Percentiles rank a stretch among this genome's conserved stretches.
Conservation (phyloP, 2,797 vertebrate genomes). For the Sciurus carolinensis region DNA sequence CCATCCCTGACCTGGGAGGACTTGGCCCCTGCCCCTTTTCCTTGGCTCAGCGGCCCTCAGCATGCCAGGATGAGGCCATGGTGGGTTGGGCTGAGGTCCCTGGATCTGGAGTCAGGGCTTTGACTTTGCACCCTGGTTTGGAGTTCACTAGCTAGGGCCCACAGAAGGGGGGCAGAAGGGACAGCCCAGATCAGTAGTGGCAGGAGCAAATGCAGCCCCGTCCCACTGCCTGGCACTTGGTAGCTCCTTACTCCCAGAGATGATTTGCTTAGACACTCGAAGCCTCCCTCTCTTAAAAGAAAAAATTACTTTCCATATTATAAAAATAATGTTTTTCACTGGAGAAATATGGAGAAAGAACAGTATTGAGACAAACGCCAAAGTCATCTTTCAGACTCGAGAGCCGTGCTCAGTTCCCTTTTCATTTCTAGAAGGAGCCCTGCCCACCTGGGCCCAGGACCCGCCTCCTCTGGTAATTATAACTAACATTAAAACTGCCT, state of each 20-base stretch:
- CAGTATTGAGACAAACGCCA: neutral
- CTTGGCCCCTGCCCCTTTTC: neutral
- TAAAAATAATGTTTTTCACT: neutral
- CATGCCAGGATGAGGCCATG: neutral
- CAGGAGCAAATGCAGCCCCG: neutral
- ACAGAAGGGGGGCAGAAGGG: neutral
- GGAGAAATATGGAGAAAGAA: constrained; percentile 10
- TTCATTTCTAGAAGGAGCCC: neutral
- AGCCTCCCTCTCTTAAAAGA: neutral
- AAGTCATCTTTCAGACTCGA: neutral
- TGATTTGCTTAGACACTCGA: neutral
- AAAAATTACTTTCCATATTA: neutral
- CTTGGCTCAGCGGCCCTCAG: neutral
- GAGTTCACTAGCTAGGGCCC: neutral
- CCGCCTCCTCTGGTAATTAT: constrained; percentile 77
- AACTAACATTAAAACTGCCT: constrained; percentile 84
- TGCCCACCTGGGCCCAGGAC: neutral
- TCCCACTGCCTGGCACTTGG: rapidly evolving
- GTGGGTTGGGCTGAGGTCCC: neutral
- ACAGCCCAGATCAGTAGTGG: neutral
- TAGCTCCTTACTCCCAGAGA: neutral
- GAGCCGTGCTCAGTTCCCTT: neutral
- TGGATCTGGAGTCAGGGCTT: neutral
- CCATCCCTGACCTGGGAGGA: too few species aligned
- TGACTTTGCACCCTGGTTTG: neutral